Evolutionary conservation across 2,113 vertebrate species (phyloP), one percentile per base, ranked within the genome.

Genomic region (Gadus macrocephalus): DNA sequence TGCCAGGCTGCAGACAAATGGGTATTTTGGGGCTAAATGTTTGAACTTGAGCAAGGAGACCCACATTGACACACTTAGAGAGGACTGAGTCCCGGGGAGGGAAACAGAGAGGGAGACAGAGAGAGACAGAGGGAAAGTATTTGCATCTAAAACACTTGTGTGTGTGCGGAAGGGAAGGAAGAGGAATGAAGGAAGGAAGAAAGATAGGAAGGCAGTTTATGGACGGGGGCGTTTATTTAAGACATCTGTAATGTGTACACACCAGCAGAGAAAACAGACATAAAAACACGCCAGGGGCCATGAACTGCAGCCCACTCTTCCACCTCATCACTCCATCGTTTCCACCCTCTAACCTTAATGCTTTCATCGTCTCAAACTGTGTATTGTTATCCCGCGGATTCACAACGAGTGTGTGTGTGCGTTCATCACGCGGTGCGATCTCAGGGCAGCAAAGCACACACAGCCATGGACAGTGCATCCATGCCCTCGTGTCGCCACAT

Each of bases 31-130:
- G 89, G 86, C 88, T 87, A 90, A 90, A 89, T 88, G 86, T 86
- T 89, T 90, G 89, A 90, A 89, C 89, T 90, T 90, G 89, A 87
- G 76, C 88, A 90, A 90, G 89, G 88, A 90, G 87, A 90, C 79
- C 82, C 82, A 88, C 88, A 86, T 83, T 82, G 86, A 83, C 85
- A 86, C 84, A 84, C 85, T 89, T 87, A 89, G 83, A 81, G 82
- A 87, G 85, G 87, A 83, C 81, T 72, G 78, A 86, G 87, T 86
- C 88, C 87, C 8, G 83, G 78, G 86, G 88, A 89, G 74, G 68
- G 56, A 59, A 61, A 85, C 72, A 78, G 79, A 78, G 83, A 73
- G 70, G 64, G 31, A 70, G 56, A 72, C 20, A 20, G 88, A 89
- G 74, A 66, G 53, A 59, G 56, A 85, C 72, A 78, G 67, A 66